A percentile compares a stretch with the other conserved stretches of the same genome.
Evolutionary conservation across 1,140 invertebrate genomes (phyloP).

Genomic region (Papilio dardanus): DNA sequence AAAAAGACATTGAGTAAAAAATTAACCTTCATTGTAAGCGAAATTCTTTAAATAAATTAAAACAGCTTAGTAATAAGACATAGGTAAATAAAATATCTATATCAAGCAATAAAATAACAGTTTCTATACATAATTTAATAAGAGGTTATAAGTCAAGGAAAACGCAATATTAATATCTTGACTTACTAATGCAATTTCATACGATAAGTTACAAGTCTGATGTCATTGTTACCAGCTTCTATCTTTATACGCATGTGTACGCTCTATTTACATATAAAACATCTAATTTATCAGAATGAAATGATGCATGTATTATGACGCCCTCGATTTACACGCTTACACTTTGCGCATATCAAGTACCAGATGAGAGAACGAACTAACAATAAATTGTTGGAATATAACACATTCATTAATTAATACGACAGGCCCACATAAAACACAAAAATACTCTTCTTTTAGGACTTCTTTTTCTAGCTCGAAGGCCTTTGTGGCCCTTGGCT

Average conservation of each 20-base stretch:
- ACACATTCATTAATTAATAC: not conserved
- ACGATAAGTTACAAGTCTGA: not conserved
- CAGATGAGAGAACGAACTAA: not conserved
- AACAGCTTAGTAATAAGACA: no score
- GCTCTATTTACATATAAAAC: not conserved
- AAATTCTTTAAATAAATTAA: no score
- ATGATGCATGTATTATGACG: slow-evolving; percentile 1
- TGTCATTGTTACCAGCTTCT: not conserved
- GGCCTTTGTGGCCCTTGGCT: no score
- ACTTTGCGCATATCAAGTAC: slow-evolving; percentile 2
- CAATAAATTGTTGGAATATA: slow-evolving; percentile 6
- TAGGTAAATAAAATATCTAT: no score
- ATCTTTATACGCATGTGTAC: not conserved
- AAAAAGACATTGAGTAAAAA: no score
- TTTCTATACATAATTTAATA: no score
- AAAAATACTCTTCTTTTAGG: not conserved
- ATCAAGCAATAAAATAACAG: no score
- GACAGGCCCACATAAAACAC: not conserved
- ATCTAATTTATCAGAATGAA: not conserved
- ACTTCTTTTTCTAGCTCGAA: no score
- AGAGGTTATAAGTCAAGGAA: no score
- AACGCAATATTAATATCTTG: no score
- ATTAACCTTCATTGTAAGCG: no score
- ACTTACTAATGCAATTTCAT: not conserved
- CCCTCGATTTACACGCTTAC: not conserved